Conservation (phyloP, 2,888 invertebrate genomes). For the Prosapia bicincta region DNA sequence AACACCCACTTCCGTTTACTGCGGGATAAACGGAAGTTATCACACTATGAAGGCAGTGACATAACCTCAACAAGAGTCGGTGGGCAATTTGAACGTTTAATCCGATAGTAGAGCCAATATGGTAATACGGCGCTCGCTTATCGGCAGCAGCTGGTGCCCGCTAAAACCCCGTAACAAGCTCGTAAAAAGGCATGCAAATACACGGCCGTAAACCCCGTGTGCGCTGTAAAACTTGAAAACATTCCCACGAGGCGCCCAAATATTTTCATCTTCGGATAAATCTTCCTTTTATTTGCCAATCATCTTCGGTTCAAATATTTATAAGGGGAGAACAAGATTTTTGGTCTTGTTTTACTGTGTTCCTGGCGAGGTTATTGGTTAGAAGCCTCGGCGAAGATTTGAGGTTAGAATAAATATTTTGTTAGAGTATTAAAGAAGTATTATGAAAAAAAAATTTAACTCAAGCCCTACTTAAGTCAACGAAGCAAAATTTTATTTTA, state of each 20-base stretch:
- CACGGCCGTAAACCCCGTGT: not conserved
- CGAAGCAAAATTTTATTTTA: no score
- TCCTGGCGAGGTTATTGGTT: not conserved
- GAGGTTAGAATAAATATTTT: not conserved
- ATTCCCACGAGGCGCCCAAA: not conserved
- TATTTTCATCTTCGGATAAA: not conserved
- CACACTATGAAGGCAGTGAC: not conserved
- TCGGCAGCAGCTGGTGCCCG: not conserved
- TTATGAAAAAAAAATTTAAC: no score
- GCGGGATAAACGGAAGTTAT: not conserved
- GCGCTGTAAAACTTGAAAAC: not conserved
- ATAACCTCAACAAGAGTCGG: not conserved
- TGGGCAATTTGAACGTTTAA: not conserved
- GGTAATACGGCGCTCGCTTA: not conserved
- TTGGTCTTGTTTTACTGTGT: not conserved
- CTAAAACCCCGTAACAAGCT: not conserved
- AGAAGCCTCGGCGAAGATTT: not conserved
- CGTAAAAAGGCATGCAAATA: not conserved
- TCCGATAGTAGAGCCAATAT: not conserved
- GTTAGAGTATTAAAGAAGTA: no score
- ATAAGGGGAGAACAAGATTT: not conserved
- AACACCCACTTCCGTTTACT: not conserved
- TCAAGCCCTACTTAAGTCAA: no score
- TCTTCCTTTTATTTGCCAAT: slow-evolving; percentile 2
- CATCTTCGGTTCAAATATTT: not conserved